These are phyloP conservation scores for Premnoplex brunnescens DNA, from an alignment of 2,797 vertebrate genomes.

Conservation along the genomic window DNA sequence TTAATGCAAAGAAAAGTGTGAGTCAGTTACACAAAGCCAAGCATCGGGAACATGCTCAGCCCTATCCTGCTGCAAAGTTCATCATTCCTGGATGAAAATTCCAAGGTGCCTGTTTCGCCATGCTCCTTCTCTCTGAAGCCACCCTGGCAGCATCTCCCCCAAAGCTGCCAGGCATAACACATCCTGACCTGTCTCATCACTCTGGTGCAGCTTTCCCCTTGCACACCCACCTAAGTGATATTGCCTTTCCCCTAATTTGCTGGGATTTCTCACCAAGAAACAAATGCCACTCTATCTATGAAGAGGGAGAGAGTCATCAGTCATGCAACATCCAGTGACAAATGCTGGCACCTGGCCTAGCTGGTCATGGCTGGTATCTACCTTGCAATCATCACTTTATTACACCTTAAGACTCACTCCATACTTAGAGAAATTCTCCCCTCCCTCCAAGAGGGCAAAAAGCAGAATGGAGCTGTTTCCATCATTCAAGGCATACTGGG, in stretches of 20 bases:
- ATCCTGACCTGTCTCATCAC: not conserved
- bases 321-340: not conserved
- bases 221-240: not conserved
- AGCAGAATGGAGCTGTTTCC: not conserved
- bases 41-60: not conserved
- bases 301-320: not conserved
- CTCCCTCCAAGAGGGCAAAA: not conserved
- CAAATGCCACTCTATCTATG: fast-evolving
- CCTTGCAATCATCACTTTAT: not conserved
- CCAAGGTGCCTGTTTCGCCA: not conserved
- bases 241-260: not conserved
- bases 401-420: not conserved
- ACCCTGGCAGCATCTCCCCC: not conserved
- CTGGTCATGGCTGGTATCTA: not conserved
- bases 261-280: not conserved
- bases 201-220: not conserved
- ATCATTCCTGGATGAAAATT: not conserved
- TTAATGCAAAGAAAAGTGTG: not conserved
- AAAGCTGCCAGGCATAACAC: not conserved
- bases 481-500: not conserved
- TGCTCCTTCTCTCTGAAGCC: not conserved
- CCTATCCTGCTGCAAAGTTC: not conserved
- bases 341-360: not conserved
- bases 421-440: not conserved
- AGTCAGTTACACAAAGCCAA: not conserved